Conservation (phyloP, 1,140 invertebrate genomes). For the Charaxes varanes region DNA sequence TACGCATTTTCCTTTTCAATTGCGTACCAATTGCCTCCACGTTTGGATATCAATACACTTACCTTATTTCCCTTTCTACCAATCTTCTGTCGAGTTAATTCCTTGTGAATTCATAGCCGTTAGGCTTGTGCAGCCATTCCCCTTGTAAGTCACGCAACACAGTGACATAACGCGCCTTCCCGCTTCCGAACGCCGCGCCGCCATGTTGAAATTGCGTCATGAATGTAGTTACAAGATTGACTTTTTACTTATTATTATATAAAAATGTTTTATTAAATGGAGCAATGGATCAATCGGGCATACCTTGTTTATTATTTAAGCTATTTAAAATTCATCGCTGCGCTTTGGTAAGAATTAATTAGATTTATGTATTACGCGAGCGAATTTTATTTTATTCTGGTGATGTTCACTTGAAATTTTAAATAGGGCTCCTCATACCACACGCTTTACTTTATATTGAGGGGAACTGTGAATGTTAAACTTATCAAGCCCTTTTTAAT, state of each 20-base stretch:
- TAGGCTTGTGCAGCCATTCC: constrained; percentile 6
- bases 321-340: too few species aligned
- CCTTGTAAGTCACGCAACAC: constrained; percentile 24
- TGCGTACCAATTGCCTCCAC: not conserved
- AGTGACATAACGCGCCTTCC: constrained; percentile 27
- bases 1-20: not conserved
- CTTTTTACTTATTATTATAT: constrained; percentile 3
- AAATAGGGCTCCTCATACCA: too few species aligned
- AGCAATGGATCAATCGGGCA: too few species aligned
- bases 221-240: constrained; percentile 9
- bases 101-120: constrained; percentile 3
- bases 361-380: too few species aligned
- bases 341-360: too few species aligned
- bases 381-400: too few species aligned
- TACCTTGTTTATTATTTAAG: too few species aligned
- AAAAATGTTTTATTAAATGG: not conserved
- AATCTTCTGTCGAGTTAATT: not conserved
- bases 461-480: too few species aligned
- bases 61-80: constrained; percentile 3
- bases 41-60: not conserved
- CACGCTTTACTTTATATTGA: too few species aligned
- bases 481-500: too few species aligned
- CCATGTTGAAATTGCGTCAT: constrained; percentile 18
- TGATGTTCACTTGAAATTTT: too few species aligned
- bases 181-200: constrained; percentile 24